Percentiles rank a stretch among this genome's conserved stretches.
Conservation (phyloP, 1,140 invertebrate species). For the Lucilia cuprina region DNA sequence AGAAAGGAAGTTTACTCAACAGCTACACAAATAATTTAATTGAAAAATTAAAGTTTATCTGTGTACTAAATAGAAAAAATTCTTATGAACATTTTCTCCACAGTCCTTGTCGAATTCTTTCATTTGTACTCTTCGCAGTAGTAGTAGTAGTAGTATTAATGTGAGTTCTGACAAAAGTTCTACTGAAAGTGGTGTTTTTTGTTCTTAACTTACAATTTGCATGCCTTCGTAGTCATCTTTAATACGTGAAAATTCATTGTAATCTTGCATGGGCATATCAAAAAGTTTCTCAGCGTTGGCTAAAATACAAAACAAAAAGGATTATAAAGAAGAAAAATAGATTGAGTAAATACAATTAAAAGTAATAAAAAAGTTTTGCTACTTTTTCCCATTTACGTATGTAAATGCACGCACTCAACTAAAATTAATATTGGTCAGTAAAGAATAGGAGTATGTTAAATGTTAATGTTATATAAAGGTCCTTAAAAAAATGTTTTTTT, state of each 20-base stretch:
- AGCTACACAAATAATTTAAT: slow-evolving; percentile 23
- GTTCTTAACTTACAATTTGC: slow-evolving; percentile 61
- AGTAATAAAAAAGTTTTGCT: slow-evolving; percentile 19
- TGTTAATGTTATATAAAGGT: not conserved
- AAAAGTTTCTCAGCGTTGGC: slow-evolving; percentile 83
- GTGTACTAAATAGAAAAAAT: not conserved
- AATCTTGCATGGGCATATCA: slow-evolving; percentile 82
- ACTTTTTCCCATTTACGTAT: not conserved
- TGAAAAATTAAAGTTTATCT: slow-evolving; percentile 33
- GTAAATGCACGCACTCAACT: not conserved
- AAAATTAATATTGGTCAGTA: not conserved
- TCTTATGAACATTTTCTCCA: not conserved
- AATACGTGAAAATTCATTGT: slow-evolving; percentile 75
- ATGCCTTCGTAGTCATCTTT: slow-evolving; percentile 78
- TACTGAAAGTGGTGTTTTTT: not conserved
- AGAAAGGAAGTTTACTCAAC: not conserved
- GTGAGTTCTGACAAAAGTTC: not conserved
- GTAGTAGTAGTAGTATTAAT: not conserved
- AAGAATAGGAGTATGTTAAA: too few species aligned
- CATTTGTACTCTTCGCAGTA: not conserved
- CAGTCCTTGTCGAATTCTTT: not conserved
- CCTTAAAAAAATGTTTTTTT: too few species aligned
- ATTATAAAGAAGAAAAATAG: slow-evolving; percentile 9
- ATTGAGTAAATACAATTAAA: slow-evolving; percentile 34
- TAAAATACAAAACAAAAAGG: slow-evolving; percentile 14